Conservation (phyloP, 2,888 invertebrate genomes). For the Nemurella pictetii region DNA sequence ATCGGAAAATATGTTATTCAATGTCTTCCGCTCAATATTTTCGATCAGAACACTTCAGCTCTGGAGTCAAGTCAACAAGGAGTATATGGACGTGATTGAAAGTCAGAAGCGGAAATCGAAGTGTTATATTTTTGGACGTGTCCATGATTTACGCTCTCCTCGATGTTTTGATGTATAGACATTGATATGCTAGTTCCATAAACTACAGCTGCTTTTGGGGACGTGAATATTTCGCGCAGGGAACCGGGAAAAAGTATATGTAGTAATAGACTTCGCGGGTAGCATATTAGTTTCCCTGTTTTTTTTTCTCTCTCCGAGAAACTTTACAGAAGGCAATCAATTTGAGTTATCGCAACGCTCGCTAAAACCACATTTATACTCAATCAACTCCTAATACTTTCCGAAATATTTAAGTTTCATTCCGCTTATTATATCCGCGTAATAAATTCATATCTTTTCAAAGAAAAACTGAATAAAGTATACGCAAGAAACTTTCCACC, state of each 20-base stretch:
- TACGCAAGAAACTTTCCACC: not conserved
- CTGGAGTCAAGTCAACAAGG: not conserved
- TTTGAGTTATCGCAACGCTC: not conserved
- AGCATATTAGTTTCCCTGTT: not conserved
- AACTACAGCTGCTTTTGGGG: not conserved
- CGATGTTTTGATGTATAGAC: not conserved
- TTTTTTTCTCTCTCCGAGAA: not conserved
- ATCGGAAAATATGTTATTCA: not conserved
- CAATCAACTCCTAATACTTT: not conserved
- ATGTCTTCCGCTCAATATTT: not conserved
- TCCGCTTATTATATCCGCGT: not conserved
- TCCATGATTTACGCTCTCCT: not conserved
- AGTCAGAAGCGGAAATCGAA: not conserved
- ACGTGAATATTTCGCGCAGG: not conserved
- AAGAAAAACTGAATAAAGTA: not conserved
- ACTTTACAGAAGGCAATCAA: not conserved
- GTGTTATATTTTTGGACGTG: not conserved
- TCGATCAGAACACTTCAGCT: not conserved
- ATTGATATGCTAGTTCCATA: not conserved
- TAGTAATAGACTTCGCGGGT: not conserved
- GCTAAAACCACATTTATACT: not conserved
- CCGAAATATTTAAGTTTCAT: not conserved
- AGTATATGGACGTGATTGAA: not conserved
- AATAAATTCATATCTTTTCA: not conserved
- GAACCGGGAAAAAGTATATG: not conserved